These are phyloP conservation scores for Ceryle rudis DNA, from an alignment of 2,797 vertebrate genomes.

Conservation along the genomic window DNA sequence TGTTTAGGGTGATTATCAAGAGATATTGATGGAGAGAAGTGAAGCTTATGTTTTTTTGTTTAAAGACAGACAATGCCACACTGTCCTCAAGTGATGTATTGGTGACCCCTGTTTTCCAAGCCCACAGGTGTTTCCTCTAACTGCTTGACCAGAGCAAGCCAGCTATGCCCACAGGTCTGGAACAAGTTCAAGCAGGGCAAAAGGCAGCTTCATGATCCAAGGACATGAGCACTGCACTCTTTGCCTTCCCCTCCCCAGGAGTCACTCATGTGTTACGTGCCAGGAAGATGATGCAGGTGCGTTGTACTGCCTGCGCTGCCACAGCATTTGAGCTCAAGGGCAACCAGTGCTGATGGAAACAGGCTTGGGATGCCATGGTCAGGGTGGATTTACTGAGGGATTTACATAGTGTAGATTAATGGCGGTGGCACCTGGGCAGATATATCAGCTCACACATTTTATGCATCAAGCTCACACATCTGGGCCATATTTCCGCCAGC, in stretches of 20 bases:
- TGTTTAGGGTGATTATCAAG: background rate
- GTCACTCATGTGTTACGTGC: background rate
- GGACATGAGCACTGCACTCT: accelerated
- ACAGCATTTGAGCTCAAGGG: background rate
- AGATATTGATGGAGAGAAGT: background rate
- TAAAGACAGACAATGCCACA: background rate
- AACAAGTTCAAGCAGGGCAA: background rate
- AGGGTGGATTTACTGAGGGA: background rate
- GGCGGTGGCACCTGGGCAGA: background rate
- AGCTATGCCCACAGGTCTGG: background rate
- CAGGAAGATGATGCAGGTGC: background rate
- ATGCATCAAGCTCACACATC: background rate
- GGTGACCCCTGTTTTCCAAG: no score
- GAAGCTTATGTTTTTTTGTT: background rate
- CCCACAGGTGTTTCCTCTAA: no score
- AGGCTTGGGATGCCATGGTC: background rate
- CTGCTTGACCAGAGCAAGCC: background rate
- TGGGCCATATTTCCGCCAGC: background rate
- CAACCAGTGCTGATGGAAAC: accelerated
- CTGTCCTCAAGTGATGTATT: no score
- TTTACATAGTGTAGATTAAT: background rate
- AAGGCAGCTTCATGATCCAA: background rate
- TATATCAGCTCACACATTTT: background rate
- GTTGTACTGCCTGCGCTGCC: accelerated
- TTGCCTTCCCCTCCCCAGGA: background rate